Evolutionary conservation across 2,888 invertebrate species (phyloP), one percentile per base, ranked within the genome.

Genomic region (Oxytorus armatus): DNA sequence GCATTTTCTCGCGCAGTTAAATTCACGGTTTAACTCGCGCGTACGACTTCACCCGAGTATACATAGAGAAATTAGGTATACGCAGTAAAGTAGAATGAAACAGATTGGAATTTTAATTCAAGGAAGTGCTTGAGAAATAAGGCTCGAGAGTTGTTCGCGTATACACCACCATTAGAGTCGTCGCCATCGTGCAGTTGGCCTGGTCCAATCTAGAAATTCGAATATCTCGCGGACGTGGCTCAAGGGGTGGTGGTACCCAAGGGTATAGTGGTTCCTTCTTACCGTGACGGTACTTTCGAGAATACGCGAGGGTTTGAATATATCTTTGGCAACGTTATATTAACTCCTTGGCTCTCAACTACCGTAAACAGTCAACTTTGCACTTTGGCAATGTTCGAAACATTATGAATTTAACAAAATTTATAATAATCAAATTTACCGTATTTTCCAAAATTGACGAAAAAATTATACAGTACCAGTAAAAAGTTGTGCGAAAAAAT

Each of bases 181-280:
- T 36, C 25, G 33, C 14, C 8, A 61, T 66, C 16, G 73, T 36
- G 36, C 51, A 66, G 49, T 39, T 23, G 8, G 49, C 49, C 49
- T 53, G 61, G 39, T 65, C 39, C 78, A 75, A 79, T 69, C 72
- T 74, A 59, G 83, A 83, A 80, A 80, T 82, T 73, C 82, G 75
- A 78, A 72, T 75, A 76, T 75, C 77, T 72, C 74, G 69, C 59
- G 75, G 55, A 39, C 55, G 74, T 49, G 63, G 57, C 42, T 61
- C 36, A 49, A 49, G 36, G 16, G n/a, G 51, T 25, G 76, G 75
- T 51, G 16, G 14, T 69, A 74, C 82, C 78, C 82, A 16, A 21
- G 84, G 76, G 84, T 42, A 65, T 49, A 68, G 59, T 84, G 73
- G 63, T 69, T 75, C 44, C 49, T 72, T 77, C 63, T 66, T 75